Conservation (phyloP, 2,113 vertebrate genomes). For the Etia nguti region DNA sequence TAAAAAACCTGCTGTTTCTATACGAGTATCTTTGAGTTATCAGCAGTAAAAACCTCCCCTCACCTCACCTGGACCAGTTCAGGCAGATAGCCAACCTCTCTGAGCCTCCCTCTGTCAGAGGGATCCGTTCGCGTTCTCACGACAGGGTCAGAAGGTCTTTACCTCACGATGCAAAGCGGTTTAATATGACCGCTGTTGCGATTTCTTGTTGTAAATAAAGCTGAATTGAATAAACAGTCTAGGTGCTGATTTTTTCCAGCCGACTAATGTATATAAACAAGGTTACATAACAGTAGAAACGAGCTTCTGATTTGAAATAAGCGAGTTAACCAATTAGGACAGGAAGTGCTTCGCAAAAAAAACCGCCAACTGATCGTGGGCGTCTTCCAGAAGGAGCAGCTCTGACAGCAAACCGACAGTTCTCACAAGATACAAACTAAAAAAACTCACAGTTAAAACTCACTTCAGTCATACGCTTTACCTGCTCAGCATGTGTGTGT, state of each 20-base stretch:
- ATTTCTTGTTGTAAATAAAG: not conserved
- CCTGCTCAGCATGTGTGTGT: not conserved
- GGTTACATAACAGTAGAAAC: not conserved
- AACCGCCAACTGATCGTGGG: not conserved
- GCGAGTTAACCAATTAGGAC: not conserved
- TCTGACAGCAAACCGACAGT: not conserved
- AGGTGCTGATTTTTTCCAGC: not conserved
- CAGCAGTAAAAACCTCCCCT: not conserved
- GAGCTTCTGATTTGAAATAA: not conserved
- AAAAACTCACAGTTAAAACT: not conserved
- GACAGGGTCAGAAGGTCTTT: not conserved
- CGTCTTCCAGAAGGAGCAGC: not conserved
- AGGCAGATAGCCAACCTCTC: accelerated
- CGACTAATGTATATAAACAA: not conserved
- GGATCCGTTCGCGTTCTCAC: not conserved
- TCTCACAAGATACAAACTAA: not conserved
- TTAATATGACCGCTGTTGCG: not conserved
- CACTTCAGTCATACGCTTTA: not conserved
- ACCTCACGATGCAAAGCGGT: not conserved
- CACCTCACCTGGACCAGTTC: not conserved
- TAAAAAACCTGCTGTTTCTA: not conserved
- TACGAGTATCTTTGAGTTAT: not conserved
- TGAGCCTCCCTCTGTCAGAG: not conserved
- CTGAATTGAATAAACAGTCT: not conserved
- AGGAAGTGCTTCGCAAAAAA: not conserved